Evolutionary conservation across 1,140 invertebrate genomes (phyloP).

Genomic region (Charaxes varanes): DNA sequence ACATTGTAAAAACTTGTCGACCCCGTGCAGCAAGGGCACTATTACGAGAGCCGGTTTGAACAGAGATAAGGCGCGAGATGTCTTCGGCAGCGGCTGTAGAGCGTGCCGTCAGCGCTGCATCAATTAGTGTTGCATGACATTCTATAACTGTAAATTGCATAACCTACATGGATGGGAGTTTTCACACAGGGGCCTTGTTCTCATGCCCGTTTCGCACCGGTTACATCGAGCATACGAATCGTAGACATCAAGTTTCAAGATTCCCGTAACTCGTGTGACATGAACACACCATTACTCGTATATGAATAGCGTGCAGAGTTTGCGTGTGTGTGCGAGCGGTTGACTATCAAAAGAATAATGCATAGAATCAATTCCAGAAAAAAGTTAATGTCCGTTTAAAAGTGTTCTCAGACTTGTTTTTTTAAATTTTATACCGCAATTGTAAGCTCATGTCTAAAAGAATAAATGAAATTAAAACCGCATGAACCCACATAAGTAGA

Average conservation of each 20-base stretch:
- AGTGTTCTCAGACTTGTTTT: too few relatives aligned
- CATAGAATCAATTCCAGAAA: too few relatives aligned
- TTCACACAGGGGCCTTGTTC: constrained; percentile 45
- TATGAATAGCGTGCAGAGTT: constrained; percentile 26
- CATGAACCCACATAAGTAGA: too few relatives aligned
- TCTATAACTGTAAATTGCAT: constrained; percentile 57
- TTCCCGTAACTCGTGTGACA: constrained; percentile 50
- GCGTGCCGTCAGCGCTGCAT: constrained; percentile 17
- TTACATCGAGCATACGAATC: constrained; percentile 33
- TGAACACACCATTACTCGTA: constrained; percentile 42
- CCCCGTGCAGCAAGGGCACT: constrained; percentile 29
- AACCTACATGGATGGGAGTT: constrained; percentile 53
- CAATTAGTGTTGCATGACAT: constrained; percentile 53
- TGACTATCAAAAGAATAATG: too few relatives aligned
- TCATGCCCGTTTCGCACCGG: constrained; percentile 31
- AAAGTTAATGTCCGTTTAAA: too few relatives aligned
- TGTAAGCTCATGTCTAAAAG: too few relatives aligned
- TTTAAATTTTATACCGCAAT: too few relatives aligned
- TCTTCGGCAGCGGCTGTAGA: constrained; percentile 13
- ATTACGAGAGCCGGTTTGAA: constrained; percentile 43
- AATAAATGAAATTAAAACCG: too few relatives aligned
- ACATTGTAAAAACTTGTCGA: constrained; percentile 26
- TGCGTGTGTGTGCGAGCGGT: constrained; percentile 18
- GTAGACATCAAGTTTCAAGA: constrained; percentile 48
- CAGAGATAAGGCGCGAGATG: constrained; percentile 32